These are phyloP conservation scores for Medauroidea extradentata DNA, from an alignment of 1,140 invertebrate genomes.

Conservation along the genomic window DNA sequence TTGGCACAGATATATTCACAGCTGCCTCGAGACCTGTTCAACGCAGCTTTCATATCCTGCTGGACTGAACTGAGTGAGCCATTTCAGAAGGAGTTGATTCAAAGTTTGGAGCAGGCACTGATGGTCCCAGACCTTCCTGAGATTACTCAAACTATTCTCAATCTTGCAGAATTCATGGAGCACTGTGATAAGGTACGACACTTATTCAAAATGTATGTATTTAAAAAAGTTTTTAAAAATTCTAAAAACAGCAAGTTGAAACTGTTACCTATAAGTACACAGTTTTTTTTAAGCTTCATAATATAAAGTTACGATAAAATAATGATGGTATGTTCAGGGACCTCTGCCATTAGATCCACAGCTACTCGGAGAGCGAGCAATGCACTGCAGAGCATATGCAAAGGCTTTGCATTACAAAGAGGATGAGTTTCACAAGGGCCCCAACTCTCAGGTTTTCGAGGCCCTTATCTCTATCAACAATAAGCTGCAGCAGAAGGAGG, in stretches of 20 bases:
- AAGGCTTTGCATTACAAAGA: constrained; percentile 97
- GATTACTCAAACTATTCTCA: constrained; percentile 95
- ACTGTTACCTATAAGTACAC: too few relatives aligned
- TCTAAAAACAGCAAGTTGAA: too few relatives aligned
- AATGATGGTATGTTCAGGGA: constrained; percentile 49
- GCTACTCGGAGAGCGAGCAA: constrained; percentile 74
- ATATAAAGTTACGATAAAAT: too few relatives aligned
- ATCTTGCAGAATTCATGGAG: constrained; percentile 99
- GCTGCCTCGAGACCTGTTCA: constrained; percentile 91
- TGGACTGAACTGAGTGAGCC: constrained; percentile 90
- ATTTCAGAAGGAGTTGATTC: constrained; percentile 81
- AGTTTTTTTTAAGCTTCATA: too few relatives aligned
- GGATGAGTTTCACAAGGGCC: constrained; percentile 79
- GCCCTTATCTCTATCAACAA: constrained; percentile 97
- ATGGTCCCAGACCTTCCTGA: constrained; percentile 92
- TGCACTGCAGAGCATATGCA: constrained; percentile 77
- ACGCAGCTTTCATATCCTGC: constrained; percentile 97
- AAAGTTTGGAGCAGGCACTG: constrained; percentile 83
- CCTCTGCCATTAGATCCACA: constrained; percentile 85
- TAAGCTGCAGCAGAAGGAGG: constrained; percentile 97
- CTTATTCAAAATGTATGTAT: neutral
- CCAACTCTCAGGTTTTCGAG: constrained; percentile 82
- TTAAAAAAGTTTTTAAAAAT: neutral
- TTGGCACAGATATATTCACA: constrained; percentile 93
- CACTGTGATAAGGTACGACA: constrained; percentile 82